phyloP scores from a whole-genome alignment of 2,797 vertebrate genomes.

The Cynopterus sphinx region DNA sequence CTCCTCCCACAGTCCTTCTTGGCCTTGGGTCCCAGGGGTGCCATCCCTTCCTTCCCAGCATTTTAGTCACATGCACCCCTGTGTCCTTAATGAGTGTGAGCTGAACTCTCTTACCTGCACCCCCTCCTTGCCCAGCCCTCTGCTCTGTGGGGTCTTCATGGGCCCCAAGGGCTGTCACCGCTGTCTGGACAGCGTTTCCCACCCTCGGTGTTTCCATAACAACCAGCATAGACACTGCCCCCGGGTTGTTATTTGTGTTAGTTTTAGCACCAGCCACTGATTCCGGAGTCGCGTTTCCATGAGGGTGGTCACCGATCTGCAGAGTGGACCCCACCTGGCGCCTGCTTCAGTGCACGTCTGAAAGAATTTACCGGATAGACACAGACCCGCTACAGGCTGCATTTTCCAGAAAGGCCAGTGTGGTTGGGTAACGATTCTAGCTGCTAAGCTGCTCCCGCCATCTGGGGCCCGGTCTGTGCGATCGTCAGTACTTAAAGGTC shows the following conservation, averaged over 20 bases:
- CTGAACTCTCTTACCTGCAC: not conserved
- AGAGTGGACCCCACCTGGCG: not conserved
- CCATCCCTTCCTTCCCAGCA: fast-evolving
- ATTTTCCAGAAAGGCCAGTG: not conserved
- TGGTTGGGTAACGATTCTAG: not conserved
- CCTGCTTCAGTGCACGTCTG: not conserved
- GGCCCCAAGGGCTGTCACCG: not conserved
- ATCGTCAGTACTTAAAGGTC: not conserved
- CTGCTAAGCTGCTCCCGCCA: not conserved
- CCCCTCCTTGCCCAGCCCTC: not conserved
- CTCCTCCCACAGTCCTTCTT: not conserved
- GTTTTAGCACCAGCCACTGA: not conserved
- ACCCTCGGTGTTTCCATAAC: not conserved
- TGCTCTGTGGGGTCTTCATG: not conserved
- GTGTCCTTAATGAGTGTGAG: not conserved
- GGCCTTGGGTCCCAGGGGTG: not conserved
- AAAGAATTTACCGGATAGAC: not conserved
- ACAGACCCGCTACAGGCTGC: not conserved
- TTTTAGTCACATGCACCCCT: fast-evolving
- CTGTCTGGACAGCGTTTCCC: not conserved
- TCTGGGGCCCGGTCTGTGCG: not conserved
- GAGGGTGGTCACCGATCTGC: not conserved
- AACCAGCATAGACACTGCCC: not conserved
- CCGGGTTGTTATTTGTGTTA: too few species aligned
- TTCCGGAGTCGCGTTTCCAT: not conserved